A percentile compares a stretch with the other conserved stretches of the same genome.
Conservation (phyloP, 2,113 vertebrate genomes). For the Hucho hucho region DNA sequence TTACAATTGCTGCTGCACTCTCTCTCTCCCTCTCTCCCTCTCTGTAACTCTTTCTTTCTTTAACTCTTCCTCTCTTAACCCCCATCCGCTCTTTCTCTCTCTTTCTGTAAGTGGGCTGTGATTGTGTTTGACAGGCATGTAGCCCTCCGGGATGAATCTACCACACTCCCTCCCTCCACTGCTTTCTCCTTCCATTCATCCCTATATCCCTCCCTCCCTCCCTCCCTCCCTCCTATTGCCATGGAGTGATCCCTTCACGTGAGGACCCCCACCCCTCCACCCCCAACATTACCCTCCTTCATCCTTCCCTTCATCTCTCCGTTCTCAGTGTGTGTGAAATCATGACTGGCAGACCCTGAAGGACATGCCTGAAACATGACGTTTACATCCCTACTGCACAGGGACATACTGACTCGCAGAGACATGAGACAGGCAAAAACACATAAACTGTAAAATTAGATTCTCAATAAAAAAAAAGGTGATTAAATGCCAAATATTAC, state of each 20-base stretch:
- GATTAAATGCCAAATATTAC: no score
- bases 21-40: neutral
- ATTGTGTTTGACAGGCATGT: neutral
- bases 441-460: neutral
- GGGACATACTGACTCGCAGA: neutral
- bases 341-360: conserved; percentile 14
- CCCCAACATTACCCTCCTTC: neutral
- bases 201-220: no score
- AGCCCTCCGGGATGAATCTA: neutral
- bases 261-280: neutral
- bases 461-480: no score
- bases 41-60: neutral
- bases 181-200: neutral
- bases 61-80: neutral
- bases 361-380: conserved; percentile 29
- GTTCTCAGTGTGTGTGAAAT: conserved; percentile 7
- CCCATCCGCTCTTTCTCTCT: neutral
- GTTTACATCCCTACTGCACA: conserved; percentile 28
- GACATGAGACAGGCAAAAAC: neutral
- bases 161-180: neutral
- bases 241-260: conserved; percentile 25
- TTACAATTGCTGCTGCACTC: neutral
- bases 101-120: neutral
- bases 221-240: conserved; percentile 20
- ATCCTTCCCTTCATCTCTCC: conserved; percentile 15